phyloP scores from a whole-genome alignment of 1,140 invertebrate species.

The Zaprionus davidi region DNA sequence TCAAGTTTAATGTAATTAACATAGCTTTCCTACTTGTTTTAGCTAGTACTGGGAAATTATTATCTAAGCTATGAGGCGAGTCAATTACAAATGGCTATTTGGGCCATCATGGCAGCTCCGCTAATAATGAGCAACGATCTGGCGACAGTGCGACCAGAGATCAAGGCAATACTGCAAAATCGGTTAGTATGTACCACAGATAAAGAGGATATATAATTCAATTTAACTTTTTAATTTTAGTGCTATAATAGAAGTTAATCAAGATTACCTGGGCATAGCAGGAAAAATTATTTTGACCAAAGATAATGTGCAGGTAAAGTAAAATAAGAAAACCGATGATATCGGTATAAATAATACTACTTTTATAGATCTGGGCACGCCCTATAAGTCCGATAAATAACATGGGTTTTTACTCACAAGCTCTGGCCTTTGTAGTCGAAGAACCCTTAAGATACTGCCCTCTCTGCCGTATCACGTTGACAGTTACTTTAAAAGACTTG shows the following conservation, averaged over 20 bases:
- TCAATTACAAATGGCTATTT: conserved; percentile 98
- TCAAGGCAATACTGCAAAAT: conserved; percentile 96
- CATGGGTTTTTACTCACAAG: conserved; percentile 33
- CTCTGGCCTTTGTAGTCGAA: conserved; percentile 50
- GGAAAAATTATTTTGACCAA: conserved; percentile 11
- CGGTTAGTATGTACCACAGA: conserved; percentile 4
- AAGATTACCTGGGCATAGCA: conserved; percentile 87
- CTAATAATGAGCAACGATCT: conserved; percentile 98
- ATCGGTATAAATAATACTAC: neutral
- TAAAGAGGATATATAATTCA: neutral
- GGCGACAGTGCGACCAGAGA: conserved; percentile 93
- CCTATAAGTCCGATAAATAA: conserved; percentile 50
- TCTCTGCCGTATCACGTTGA: conserved; percentile 43
- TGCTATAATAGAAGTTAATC: conserved; percentile 97
- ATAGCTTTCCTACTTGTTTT: neutral
- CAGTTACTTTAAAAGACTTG: conserved; percentile 17
- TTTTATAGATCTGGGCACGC: conserved; percentile 55
- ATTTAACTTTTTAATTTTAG: conserved; percentile 85
- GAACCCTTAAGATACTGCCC: conserved; percentile 30
- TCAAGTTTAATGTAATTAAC: too few species aligned
- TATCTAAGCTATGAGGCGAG: conserved; percentile 97
- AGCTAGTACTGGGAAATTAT: conserved; percentile 98
- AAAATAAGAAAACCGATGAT: neutral
- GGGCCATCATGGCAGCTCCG: conserved; percentile 98
- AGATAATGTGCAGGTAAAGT: conserved; percentile 24